Conservation (phyloP, 2,888 invertebrate genomes). For the Neocrepidodera transversa region DNA sequence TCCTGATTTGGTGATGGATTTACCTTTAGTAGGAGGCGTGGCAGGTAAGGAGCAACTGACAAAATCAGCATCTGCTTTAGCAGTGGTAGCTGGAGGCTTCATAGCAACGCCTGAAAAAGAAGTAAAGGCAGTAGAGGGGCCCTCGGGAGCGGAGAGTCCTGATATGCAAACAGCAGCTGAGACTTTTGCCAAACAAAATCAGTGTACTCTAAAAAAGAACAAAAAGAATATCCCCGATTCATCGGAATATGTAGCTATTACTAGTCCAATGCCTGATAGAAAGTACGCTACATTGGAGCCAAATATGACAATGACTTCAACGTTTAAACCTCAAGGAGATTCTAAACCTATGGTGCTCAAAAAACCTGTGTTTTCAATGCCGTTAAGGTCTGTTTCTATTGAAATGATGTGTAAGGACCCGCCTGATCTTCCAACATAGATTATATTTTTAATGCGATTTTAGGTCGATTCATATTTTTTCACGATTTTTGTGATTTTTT, state of each 20-base stretch:
- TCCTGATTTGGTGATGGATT: constrained; percentile 84
- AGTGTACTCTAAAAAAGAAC: constrained; percentile 78
- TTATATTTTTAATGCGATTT: constrained; percentile 9
- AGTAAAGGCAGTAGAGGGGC: constrained; percentile 37
- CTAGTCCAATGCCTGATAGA: constrained; percentile 55
- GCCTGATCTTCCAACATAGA: constrained; percentile 50
- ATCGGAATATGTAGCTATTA: constrained; percentile 50
- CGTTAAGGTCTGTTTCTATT: constrained; percentile 57
- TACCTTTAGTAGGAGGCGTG: constrained; percentile 67
- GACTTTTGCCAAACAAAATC: constrained; percentile 79
- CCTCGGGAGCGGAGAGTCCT: constrained; percentile 58
- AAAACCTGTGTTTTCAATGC: constrained; percentile 67
- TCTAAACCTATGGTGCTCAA: constrained; percentile 83
- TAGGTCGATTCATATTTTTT: constrained; percentile 15
- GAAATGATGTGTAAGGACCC: constrained; percentile 51
- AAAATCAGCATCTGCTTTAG: constrained; percentile 47
- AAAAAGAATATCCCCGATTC: constrained; percentile 59
- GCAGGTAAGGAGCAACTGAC: constrained; percentile 57
- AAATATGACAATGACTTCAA: constrained; percentile 50
- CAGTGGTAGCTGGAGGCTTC: constrained; percentile 49
- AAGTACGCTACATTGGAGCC: constrained; percentile 53
- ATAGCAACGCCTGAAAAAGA: constrained; percentile 54
- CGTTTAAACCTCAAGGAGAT: constrained; percentile 77
- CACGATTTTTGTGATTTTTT: constrained; percentile 26
- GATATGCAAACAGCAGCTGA: constrained; percentile 79